Evolutionary conservation across 2,797 vertebrate genomes (phyloP).

Genomic region (Neosalanx taihuensis): DNA sequence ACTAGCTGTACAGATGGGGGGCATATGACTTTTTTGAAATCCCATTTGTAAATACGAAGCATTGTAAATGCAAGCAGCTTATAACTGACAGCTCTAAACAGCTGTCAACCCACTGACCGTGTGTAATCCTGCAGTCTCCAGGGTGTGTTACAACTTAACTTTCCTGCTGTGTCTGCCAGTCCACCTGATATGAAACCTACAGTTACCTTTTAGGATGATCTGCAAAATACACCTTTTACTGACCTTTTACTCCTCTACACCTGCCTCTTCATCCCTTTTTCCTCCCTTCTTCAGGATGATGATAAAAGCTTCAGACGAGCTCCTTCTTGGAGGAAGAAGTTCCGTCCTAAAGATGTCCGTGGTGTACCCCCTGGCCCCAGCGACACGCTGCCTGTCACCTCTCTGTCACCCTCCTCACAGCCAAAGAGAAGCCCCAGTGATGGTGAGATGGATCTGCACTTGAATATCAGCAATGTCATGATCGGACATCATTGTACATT

Average conservation of each 20-base stretch:
- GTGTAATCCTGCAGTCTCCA: no score
- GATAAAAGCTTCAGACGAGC: slow-evolving; percentile 95
- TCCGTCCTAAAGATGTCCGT: slow-evolving; percentile 93
- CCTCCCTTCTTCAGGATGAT: slow-evolving; percentile 77
- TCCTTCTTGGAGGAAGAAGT: slow-evolving; percentile 98
- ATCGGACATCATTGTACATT: not conserved
- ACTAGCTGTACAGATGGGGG: no score
- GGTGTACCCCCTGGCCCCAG: slow-evolving; percentile 80
- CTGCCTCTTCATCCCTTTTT: not conserved
- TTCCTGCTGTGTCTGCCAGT: no score
- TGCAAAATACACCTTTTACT: not conserved
- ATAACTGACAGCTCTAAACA: no score
- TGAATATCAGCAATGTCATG: not conserved
- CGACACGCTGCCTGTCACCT: slow-evolving; percentile 94
- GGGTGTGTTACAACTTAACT: no score
- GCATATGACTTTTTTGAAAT: no score
- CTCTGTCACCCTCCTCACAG: slow-evolving; percentile 87
- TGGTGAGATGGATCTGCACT: slow-evolving; percentile 61
- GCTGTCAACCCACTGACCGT: no score
- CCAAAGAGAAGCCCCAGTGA: slow-evolving; percentile 96
- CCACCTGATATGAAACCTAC: no score
- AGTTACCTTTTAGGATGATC: no score
- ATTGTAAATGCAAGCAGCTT: no score
- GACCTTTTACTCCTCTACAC: not conserved
- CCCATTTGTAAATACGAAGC: no score